Evolutionary conservation across 2,797 vertebrate genomes (phyloP).

Genomic region (Passerculus sandwichensis): DNA sequence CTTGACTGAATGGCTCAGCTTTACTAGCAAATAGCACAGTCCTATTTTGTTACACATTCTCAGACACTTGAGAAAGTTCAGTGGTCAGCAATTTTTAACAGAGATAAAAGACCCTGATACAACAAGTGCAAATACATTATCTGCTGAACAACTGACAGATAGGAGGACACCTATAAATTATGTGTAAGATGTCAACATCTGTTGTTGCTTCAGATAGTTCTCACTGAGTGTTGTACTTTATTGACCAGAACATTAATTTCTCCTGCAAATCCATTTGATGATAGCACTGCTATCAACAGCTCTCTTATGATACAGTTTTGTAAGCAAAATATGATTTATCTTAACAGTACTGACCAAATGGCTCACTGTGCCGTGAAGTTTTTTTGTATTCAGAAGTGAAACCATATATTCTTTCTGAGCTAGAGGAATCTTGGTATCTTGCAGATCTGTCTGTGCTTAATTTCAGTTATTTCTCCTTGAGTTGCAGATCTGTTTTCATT

Average conservation of each 20-base stretch:
- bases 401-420: conserved; percentile 79
- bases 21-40: conserved; percentile 73
- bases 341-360: conserved; percentile 82
- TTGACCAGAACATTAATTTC: conserved; percentile 78
- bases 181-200: conserved; percentile 76
- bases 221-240: conserved; percentile 76
- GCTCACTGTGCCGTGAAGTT: conserved; percentile 77
- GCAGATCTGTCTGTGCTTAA: conserved; percentile 76
- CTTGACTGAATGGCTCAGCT: conserved; percentile 71
- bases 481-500: conserved; percentile 79
- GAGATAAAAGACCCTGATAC: conserved; percentile 74
- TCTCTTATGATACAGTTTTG: conserved; percentile 84
- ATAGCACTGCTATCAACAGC: conserved; percentile 78
- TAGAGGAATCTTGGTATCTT: conserved; percentile 80
- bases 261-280: conserved; percentile 78
- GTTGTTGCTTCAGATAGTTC: conserved; percentile 77
- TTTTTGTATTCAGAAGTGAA: conserved; percentile 76
- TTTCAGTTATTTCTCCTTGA: conserved; percentile 80
- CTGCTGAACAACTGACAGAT: conserved; percentile 72
- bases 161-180: conserved; percentile 74
- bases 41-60: conserved; percentile 75
- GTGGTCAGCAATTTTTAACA: conserved; percentile 72
- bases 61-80: conserved; percentile 73
- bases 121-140: conserved; percentile 71
- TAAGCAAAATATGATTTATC: conserved; percentile 68